Percentiles rank a stretch among this genome's conserved stretches.
phyloP scores from a whole-genome alignment of 2,113 vertebrate species.

The Ovis canadensis region DNA sequence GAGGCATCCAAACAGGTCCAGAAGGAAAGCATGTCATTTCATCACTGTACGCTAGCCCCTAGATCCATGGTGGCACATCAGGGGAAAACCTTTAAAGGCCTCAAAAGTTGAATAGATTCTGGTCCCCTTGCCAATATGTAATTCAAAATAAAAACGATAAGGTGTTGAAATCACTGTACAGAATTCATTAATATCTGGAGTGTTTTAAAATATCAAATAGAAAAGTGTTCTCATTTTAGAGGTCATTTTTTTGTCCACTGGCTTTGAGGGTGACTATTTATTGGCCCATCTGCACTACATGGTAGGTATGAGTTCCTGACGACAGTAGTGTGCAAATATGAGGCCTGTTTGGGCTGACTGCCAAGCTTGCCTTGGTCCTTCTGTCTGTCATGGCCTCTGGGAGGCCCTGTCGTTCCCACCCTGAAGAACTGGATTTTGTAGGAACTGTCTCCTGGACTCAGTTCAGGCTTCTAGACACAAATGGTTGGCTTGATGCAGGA shows the following conservation, averaged over 20 bases:
- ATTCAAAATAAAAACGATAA: neutral
- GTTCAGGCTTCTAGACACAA: neutral
- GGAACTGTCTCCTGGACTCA: neutral
- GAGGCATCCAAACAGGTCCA: neutral
- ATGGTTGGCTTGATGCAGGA: neutral
- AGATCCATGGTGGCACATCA: neutral
- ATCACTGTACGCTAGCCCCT: neutral
- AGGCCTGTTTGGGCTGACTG: neutral
- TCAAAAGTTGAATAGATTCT: neutral
- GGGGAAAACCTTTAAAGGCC: neutral
- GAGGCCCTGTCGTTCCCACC: neutral
- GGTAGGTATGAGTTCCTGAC: neutral
- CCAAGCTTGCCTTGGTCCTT: neutral
- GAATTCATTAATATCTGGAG: slow-evolving; percentile 1
- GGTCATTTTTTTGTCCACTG: neutral
- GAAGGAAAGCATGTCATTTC: neutral
- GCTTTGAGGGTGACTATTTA: neutral
- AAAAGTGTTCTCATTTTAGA: neutral
- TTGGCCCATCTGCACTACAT: neutral
- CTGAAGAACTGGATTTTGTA: neutral
- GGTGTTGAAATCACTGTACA: neutral
- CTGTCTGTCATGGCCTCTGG: neutral
- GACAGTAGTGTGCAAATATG: neutral
- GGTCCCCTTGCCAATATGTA: neutral
- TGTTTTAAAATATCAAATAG: neutral